phyloP scores from a whole-genome alignment of 2,113 vertebrate genomes.

The mouse (Mus musculus) region GRCm39 chr10:35224501-35225000 shows the following conservation, averaged over 20 bases:
- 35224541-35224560: not conserved
- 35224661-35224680: not conserved
- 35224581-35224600: not conserved
- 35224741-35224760: not conserved
- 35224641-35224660: not conserved
- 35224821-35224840: not conserved
- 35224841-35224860: not conserved
- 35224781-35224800: not conserved
- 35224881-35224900: not conserved
- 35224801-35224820: not conserved
- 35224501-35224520: not conserved
- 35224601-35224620: not conserved
- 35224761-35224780: not conserved
- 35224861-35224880: not conserved
- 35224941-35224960: not conserved
- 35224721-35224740: not conserved
- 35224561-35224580: not conserved
- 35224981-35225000: not conserved
- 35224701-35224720: not conserved
- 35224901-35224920: not conserved
- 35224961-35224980: not conserved
- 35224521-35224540: not conserved
- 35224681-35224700: not conserved
- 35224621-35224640: not conserved
- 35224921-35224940: not conserved